Percentiles rank a stretch among this genome's conserved stretches.
These are phyloP conservation scores for Mormyrops boulengeri DNA, from an alignment of 2,797 vertebrate genomes.

Conservation along the genomic window DNA sequence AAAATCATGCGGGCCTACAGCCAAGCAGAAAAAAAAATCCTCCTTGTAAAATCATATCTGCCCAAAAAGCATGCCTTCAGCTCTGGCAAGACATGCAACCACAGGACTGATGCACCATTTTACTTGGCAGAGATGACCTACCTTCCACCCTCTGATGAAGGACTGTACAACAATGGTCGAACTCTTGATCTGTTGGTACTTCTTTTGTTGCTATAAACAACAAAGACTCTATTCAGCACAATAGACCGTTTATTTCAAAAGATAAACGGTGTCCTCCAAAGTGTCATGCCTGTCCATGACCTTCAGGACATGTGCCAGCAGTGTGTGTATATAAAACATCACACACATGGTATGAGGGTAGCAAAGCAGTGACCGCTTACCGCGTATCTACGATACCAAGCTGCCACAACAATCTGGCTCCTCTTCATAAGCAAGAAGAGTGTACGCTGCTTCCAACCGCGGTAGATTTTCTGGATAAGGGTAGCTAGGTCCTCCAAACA, in stretches of 20 bases:
- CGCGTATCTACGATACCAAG: conserved; percentile 84
- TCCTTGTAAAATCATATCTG: neutral
- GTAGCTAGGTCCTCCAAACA: conserved; percentile 88
- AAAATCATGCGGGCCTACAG: conserved; percentile 83
- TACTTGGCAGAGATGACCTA: conserved; percentile 44
- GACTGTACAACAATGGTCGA: conserved; percentile 84
- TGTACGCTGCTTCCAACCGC: conserved; percentile 88
- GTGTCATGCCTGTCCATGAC: neutral
- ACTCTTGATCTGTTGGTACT: conserved; percentile 81
- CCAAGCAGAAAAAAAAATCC: neutral
- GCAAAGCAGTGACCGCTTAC: conserved; percentile 58
- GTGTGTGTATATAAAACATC: neutral
- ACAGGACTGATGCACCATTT: neutral
- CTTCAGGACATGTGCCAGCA: neutral
- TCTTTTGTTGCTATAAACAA: conserved; percentile 81
- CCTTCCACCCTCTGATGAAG: conserved; percentile 95
- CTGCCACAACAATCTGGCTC: conserved; percentile 84
- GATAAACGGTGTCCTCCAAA: neutral
- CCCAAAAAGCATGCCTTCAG: neutral
- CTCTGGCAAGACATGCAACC: neutral
- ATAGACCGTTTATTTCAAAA: neutral
- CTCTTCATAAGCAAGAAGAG: conserved; percentile 83
- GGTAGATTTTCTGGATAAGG: conserved; percentile 94
- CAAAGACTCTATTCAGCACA: neutral
- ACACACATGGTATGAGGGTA: neutral